Base-by-base conservation (phyloP, 2,113 vertebrate genomes). In the Pterocles gutturalis region DNA sequence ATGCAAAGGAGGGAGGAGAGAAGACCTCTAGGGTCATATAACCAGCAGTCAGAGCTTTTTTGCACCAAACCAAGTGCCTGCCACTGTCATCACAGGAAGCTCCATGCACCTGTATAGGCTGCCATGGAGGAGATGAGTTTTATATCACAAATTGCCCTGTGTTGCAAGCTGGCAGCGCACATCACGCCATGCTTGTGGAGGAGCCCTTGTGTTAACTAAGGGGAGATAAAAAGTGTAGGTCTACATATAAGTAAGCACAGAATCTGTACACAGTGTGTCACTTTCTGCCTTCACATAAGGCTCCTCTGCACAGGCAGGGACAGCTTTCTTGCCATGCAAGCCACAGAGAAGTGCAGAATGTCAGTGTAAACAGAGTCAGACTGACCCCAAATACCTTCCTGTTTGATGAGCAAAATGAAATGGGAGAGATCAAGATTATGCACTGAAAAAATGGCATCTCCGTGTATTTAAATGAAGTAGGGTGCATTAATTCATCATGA, bases 121-220 rank as follows among this genome's bases (percentile, higher is more conserved):
- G 33, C 18, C 41, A 55, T 36, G 46, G 33, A 51, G 34, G 46
- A 70, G 58, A 28, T 5, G 20, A 33, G 7, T 29, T 77, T 41
- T 87, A 5, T 36, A 45, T 31, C 2, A 1, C 41, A 67, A 58
- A 66, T 14, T 38, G 18, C 14, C 38, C 57, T 36, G n/a, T 45
- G 31, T 43, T 2, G 2, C 31, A 78, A 78, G 31, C 31, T 0
- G 0, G 41, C 33, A 26, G 34, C 0, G 0, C 4, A 3, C 9
- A 45, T 62, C 54, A 28, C 28, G 8, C 60, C 20, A 4, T 62
- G 36, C 17, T 41, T 24, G 29, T 58, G 49, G 33, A 53, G 33
- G 4, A 41, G 33, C 14, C 61, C 75, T 67, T 75, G 28, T 51
- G 13, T 19, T 85, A 80, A 45, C 36, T 75, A 57, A 55, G n/a